phyloP scores from a whole-genome alignment of 1,140 invertebrate species.

The Penaeus japonicus region DNA sequence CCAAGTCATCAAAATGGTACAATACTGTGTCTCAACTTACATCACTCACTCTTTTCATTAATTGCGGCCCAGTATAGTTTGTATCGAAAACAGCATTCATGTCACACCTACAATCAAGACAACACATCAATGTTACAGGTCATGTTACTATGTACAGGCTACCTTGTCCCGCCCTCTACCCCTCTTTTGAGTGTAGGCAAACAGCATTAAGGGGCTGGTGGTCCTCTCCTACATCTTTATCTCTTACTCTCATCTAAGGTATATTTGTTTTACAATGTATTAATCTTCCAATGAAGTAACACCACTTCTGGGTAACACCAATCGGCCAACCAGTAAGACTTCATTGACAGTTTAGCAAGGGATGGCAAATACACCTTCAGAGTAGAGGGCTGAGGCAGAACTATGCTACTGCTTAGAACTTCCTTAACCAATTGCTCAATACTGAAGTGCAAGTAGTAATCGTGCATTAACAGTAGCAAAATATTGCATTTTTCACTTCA shows the following conservation, averaged over 20 bases:
- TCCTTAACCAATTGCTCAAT: conserved; percentile 47
- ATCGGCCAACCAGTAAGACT: no score
- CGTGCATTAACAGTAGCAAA: conserved; percentile 52
- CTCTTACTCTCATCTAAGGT: no score
- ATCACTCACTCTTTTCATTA: neutral
- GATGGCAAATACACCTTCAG: neutral
- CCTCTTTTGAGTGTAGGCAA: no score
- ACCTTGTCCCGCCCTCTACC: conserved; percentile 30
- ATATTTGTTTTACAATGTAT: no score
- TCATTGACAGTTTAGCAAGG: no score
- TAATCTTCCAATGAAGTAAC: no score
- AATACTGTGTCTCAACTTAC: no score
- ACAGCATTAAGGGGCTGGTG: no score
- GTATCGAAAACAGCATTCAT: conserved; percentile 38
- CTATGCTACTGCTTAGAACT: conserved; percentile 45
- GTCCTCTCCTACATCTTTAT: no score
- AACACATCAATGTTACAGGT: conserved; percentile 50
- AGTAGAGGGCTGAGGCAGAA: conserved; percentile 40
- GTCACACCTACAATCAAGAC: conserved; percentile 50
- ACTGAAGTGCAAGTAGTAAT: conserved; percentile 47
- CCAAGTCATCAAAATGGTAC: no score
- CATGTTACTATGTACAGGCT: conserved; percentile 47
- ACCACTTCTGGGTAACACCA: no score
- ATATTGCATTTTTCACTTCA: conserved; percentile 7
- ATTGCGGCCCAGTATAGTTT: conserved; percentile 40